phyloP scores from a whole-genome alignment of 2,888 invertebrate genomes.

The Cistogaster globosa region DNA sequence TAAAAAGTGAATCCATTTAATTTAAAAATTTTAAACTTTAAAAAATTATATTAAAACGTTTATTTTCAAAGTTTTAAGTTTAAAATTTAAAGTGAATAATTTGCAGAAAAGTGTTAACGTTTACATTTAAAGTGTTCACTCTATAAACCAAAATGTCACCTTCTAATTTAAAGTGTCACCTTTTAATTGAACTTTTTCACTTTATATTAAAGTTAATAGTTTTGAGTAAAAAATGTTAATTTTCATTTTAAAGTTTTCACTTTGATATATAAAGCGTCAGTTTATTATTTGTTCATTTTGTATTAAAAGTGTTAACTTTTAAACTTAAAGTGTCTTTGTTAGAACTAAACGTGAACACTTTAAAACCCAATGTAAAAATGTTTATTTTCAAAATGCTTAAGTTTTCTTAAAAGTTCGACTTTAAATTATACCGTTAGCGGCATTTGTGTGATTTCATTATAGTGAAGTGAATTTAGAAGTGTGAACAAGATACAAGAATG shows the following conservation, averaged over 20 bases:
- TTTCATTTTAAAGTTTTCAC: too few relatives aligned
- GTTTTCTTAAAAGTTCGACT: too few relatives aligned
- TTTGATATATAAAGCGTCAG: too few relatives aligned
- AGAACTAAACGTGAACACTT: slow-evolving; percentile 27
- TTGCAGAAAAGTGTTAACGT: slow-evolving; percentile 3
- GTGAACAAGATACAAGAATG: slow-evolving; percentile 36
- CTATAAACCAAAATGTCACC: background rate
- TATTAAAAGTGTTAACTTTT: background rate
- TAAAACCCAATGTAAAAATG: background rate
- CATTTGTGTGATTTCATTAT: slow-evolving; percentile 2
- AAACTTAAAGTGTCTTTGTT: slow-evolving; percentile 42
- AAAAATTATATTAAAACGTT: background rate
- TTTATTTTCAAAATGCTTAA: background rate
- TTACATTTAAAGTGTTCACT: background rate
- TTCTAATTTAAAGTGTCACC: background rate
- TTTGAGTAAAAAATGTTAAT: too few relatives aligned
- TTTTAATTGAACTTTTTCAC: too few relatives aligned
- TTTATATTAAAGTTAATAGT: too few relatives aligned
- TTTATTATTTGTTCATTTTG: slow-evolving; percentile 18
- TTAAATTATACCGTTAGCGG: slow-evolving; percentile 9
- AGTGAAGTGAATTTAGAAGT: slow-evolving; percentile 54
- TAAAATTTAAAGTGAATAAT: background rate
- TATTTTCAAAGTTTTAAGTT: background rate
- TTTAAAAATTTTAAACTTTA: background rate
- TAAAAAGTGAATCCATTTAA: background rate